phyloP scores from a whole-genome alignment of 1,140 invertebrate species.

The Phocides pigmalion region DNA sequence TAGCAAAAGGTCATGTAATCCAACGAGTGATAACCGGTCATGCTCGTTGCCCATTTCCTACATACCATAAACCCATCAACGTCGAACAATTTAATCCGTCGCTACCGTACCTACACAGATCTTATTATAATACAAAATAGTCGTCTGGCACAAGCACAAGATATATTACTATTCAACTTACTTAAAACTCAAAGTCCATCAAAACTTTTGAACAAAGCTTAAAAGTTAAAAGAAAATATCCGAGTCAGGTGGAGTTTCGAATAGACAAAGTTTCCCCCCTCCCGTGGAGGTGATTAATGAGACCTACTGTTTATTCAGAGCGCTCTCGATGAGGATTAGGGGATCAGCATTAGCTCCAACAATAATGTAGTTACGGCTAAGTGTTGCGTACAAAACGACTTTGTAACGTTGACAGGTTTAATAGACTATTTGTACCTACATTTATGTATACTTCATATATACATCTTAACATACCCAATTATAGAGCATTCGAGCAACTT shows the following conservation, averaged over 20 bases:
- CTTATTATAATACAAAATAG: conserved; percentile 48
- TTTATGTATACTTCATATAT: too few species aligned
- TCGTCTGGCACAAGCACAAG: conserved; percentile 49
- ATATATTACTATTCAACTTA: conserved; percentile 82
- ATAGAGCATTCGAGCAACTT: too few species aligned
- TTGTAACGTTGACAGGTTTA: conserved; percentile 10
- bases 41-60: too few species aligned
- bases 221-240: conserved; percentile 82
- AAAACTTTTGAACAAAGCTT: conserved; percentile 79
- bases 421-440: neutral
- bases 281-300: conserved; percentile 72
- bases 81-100: neutral
- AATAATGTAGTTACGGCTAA: conserved; percentile 37
- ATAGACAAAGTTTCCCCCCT: conserved; percentile 69
- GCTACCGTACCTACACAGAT: neutral
- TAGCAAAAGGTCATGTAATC: too few species aligned
- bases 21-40: too few species aligned
- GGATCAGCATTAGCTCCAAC: conserved; percentile 43
- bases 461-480: too few species aligned
- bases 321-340: conserved; percentile 71
- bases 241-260: conserved; percentile 76
- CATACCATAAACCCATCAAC: neutral
- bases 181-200: conserved; percentile 81
- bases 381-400: conserved; percentile 26
- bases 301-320: conserved; percentile 57